Evolutionary conservation across 2,113 vertebrate genomes (phyloP), one percentile per base, ranked within the genome.

Genomic region (Circaetus gallicus): DNA sequence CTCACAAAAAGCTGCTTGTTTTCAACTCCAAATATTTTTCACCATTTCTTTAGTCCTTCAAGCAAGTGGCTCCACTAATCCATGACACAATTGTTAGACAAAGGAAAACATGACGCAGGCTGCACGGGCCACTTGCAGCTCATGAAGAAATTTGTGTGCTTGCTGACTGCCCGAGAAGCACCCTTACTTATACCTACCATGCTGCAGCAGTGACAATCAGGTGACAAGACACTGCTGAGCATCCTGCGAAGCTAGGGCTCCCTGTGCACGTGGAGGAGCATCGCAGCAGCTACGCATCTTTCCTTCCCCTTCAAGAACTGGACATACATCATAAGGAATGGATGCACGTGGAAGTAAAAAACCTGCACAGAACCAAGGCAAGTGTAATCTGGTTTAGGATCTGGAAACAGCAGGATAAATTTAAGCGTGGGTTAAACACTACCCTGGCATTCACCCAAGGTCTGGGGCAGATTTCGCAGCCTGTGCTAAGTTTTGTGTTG

Each of bases 191-290:
- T 2, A 66, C 14, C 16, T 43, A 25, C 29, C 34, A 3, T 0
- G 1, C 17, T 36, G 40, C 28, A 82, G 65, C 52, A 63, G 26
- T 12, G 31, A 28, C 0, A 4, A 25, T 2, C 0, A 3, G 20
- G 38, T 55, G 59, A 47, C 0, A 4, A 59, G 3, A 47, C 47
- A 26, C 52, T 1, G 2, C 47, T 55, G 52, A 84, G 15, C 16
- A 32, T 31, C 32, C 32, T 42, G 45, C 0, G 0, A 45, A 62
- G 11, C 55, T 42, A 45, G 31, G 16, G 5, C 17, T 42, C 16
- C 32, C 38, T 52, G 61, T 0, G 1, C 32, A 16, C 0, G 0
- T 59, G 32, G 34, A 36, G 47, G 38, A 90, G 17, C 32, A 56
- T 34, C 3, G 3, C n/a, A 72, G 43, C 47, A 76, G 40, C 63